Evolutionary conservation across 2,797 vertebrate genomes (phyloP), one percentile per base, ranked within the genome.

Genomic region (Melanotaenia nigrans): DNA sequence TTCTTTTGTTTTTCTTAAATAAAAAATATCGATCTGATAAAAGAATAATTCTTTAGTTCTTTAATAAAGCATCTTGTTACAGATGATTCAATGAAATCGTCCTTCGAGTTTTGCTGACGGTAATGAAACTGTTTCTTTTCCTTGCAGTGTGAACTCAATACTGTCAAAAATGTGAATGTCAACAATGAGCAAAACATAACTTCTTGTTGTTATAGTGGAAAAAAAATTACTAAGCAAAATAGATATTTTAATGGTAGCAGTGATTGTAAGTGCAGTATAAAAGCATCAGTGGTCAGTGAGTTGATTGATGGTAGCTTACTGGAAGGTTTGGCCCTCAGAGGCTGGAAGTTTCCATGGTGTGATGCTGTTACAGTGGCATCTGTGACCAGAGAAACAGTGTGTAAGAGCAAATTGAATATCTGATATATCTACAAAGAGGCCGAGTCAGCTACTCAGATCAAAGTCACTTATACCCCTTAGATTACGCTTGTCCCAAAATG

Each of bases 281-380:
- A 33, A 54, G 4, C 32, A 49, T 49, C 42, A 14, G 1, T 11
- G 1, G 38, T 42, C 20, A 60, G 2, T n/a, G 2, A 1, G 61
- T 42, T 8, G 3, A 28, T 1, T 4, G 18, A 45, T 45, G 32
- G 32, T 3, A 68, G 28, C 77, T 72, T 7, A 84, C 75, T 78
- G 83, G 79, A 71, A 59, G 47, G 11, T 42, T 65, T 56, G 53
- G 69, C 45, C 51, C 56, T 61, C 67, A 57, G 7, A 66, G 67
- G 3, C 51, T 81, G 79, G 2, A 5, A 0, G 13, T 32, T 47
- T n/a, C 49, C 35, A 0, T 18, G 24, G 0, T 45, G 8, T 2
- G 73, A 59, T 13, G 35, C 32, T 1, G 71, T n/a, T 32, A 30
- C 40, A 0, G 55, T 14, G 28, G 65, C 73, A 13, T 67, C 85